phyloP scores from a whole-genome alignment of 2,888 invertebrate species.

The Melanotus villosus region DNA sequence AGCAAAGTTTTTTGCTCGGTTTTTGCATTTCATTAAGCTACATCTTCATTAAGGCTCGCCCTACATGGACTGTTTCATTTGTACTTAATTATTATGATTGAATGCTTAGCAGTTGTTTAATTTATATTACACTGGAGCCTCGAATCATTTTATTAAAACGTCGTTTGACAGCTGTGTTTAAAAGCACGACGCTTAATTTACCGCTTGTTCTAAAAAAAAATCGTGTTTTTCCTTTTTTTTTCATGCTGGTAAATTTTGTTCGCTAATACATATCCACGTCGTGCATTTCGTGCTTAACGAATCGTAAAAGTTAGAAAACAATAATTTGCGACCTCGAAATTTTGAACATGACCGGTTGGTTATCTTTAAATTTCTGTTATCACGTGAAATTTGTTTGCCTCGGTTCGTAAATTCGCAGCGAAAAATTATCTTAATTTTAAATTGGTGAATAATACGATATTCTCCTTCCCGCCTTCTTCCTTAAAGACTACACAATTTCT shows the following conservation, averaged over 20 bases:
- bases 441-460: too few relatives aligned
- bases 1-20: constrained; percentile 23
- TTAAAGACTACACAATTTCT: neutral
- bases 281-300: constrained; percentile 11
- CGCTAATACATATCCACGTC: neutral
- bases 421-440: neutral
- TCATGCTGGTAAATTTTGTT: too few relatives aligned
- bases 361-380: neutral
- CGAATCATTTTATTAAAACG: neutral
- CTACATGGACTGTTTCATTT: constrained; percentile 26
- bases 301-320: constrained; percentile 10
- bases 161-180: neutral
- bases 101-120: constrained; percentile 19
- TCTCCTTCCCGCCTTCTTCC: neutral
- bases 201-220: neutral
- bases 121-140: constrained; percentile 2
- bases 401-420: too few relatives aligned
- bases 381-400: neutral
- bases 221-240: too few relatives aligned
- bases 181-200: constrained; percentile 8
- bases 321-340: neutral
- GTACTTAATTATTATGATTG: constrained; percentile 31
- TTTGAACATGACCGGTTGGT: neutral
- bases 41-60: constrained; percentile 29
- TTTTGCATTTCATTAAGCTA: constrained; percentile 33